Conservation (phyloP, 2,797 vertebrate species). For the Dallia pectoralis region DNA sequence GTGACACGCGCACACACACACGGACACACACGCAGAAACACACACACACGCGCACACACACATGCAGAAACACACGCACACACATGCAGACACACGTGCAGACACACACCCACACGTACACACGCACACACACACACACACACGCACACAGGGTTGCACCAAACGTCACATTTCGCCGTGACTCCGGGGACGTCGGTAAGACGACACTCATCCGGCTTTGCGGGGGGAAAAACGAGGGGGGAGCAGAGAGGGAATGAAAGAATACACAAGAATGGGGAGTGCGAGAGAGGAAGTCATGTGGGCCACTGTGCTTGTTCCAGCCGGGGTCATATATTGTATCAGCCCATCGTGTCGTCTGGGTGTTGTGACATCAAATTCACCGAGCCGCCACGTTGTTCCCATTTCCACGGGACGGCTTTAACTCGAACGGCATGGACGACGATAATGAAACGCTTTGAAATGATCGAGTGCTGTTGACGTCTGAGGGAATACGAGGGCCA, state of each 20-base stretch:
- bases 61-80: not conserved
- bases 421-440: slow-evolving; percentile 9
- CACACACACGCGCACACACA: not conserved
- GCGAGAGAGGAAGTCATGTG: slow-evolving; percentile 58
- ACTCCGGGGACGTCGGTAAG: slow-evolving; percentile 65
- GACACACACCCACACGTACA: too few species aligned
- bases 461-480: slow-evolving; percentile 13
- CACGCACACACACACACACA: too few species aligned
- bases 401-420: slow-evolving; percentile 12
- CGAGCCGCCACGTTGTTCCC: slow-evolving; percentile 7
- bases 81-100: too few species aligned
- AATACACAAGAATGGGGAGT: slow-evolving; percentile 33
- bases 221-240: slow-evolving; percentile 37
- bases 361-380: slow-evolving; percentile 26
- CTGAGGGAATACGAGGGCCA: slow-evolving; percentile 28
- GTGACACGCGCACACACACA: not conserved
- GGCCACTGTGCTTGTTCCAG: slow-evolving; percentile 37
- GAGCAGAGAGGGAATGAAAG: slow-evolving; percentile 62
- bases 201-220: slow-evolving; percentile 70
- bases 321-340: slow-evolving; percentile 47
- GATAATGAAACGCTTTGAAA: slow-evolving; percentile 9
- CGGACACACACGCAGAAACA: not conserved
- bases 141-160: slow-evolving; percentile 17
- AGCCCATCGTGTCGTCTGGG: slow-evolving; percentile 16
- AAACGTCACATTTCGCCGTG: slow-evolving; percentile 62